Base-by-base conservation (phyloP, 2,888 invertebrate species). In the Epinotia bilunana region DNA sequence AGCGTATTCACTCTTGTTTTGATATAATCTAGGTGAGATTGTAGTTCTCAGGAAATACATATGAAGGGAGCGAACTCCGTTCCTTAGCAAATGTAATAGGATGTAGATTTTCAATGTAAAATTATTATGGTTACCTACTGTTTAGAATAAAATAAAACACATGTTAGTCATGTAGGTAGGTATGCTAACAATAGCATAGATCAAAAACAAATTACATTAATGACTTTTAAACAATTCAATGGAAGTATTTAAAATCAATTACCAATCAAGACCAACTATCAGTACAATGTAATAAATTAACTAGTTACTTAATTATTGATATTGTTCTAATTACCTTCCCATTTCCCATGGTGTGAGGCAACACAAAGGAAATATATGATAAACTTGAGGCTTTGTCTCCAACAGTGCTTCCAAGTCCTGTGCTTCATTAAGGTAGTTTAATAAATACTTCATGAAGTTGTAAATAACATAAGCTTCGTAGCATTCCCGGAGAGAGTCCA, bases 391-490 rank as follows among this genome's bases (percentile, higher is more conserved):
- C 84, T 98, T 98, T 61, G 96, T 95, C 84, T 97, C 97, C 83
- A 98, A 94, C 76, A 96, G 95, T 3, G 96, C 96, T 88, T 98
- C 98, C 79, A 99, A 92, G 87, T 98, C 97, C 94, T 97, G 97
- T 86, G 97, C 97, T 83, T 97, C 96, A 92, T 98, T 97, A 70
- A 99, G 94, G 90, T 98, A 99, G 87, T 98, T 98, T 77, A 99
- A 93, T 81, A 99, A 94, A 88, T 97, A 99, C 85, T 97, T 97
- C 98, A 99, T 98, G 87, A 99, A 99, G 94, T 99, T 99, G 90
- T 99, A 99, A 84, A 99, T 99, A 3, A 99, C 99, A 94, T 99
- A 99, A 0, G 99, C 99, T 93, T 99, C 99, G 87, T 99, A 99
- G 88, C 99, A 99, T 94, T 99, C 99, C 87, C 99, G 95, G 70